Evolutionary conservation across 2,888 invertebrate species (phyloP), one percentile per base, ranked within the genome.

Genomic region (Brachypalpus laphriformis): DNA sequence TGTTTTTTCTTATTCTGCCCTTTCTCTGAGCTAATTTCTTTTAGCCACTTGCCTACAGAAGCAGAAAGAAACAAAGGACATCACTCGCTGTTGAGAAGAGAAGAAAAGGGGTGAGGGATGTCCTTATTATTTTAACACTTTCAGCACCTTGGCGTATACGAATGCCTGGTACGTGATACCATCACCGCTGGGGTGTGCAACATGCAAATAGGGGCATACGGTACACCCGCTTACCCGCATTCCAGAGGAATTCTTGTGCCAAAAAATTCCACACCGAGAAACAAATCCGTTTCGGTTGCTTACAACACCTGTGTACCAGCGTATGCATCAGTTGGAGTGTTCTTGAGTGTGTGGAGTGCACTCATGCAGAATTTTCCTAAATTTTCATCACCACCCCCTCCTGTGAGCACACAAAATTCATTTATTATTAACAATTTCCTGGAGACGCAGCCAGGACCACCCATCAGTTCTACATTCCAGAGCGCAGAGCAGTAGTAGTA

Each of bases 341-440:
- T 14, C 37, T 56, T 14, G 16, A 16, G 22, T 47, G 25, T 37
- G n/a, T 8, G 14, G 1, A 5, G 63, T 47, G 71, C 78, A 71
- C 28, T 63, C 47, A 34, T 63, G 78, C 63, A 37, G 65, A 63
- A 71, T 57, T 65, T 51, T 11, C 34, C 68, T 31, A 56, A 63
- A 47, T 54, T 11, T 40, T 34, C 22, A n/a, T 22, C 47, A 37
- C 18, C 4, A 11, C 59, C 22, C 51, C 16, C 16, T 9, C n/a
- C 22, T 28, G 31, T 59, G 1, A 14, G 51, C 68, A 8, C 14
- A 7, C 42, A 40, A 37, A 47, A 71, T 72, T 72, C 56, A 59
- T 80, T 80, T 66, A 72, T 80, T 80, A 80, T 80, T 59, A 80
- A 72, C 72, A 72, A 80, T 72, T 56, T 78, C 37, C 25, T 7